phyloP scores from a whole-genome alignment of 2,888 invertebrate species.

The Cheilosia urbana region DNA sequence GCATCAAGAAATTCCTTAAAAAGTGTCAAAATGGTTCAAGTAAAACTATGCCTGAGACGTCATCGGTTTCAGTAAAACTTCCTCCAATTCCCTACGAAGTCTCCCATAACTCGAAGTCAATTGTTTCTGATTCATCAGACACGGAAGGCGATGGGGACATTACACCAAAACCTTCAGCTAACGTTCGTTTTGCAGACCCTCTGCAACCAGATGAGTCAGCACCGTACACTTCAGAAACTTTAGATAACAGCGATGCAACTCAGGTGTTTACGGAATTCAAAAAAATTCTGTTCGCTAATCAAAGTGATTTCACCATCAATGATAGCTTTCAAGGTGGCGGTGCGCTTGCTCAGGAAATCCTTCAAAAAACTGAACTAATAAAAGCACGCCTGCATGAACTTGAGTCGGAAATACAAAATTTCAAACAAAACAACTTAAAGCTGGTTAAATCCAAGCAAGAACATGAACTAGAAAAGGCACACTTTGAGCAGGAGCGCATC shows the following conservation, averaged over 20 bases:
- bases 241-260: conserved; percentile 39
- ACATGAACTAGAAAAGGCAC: conserved; percentile 86
- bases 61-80: conserved; percentile 18
- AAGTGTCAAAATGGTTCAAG: conserved; percentile 81
- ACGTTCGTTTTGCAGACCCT: conserved; percentile 48
- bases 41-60: conserved; percentile 34
- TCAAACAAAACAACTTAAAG: conserved; percentile 85
- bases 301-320: conserved; percentile 18
- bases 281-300: conserved; percentile 42
- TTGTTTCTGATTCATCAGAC: conserved; percentile 63
- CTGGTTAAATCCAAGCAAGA: conserved; percentile 86
- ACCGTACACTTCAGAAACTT: neutral
- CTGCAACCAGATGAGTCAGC: neutral
- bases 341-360: conserved; percentile 34
- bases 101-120: conserved; percentile 28
- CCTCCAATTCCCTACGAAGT: conserved; percentile 72
- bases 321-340: neutral
- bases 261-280: conserved; percentile 62
- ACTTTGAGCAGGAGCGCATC: conserved; percentile 87
- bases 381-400: conserved; percentile 87
- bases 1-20: conserved; percentile 84
- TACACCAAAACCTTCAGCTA: neutral
- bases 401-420: conserved; percentile 87
- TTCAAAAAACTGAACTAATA: conserved; percentile 46
- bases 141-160: conserved; percentile 42